Base-by-base conservation (phyloP, 2,888 invertebrate species). In the Hydriomena furcata region DNA sequence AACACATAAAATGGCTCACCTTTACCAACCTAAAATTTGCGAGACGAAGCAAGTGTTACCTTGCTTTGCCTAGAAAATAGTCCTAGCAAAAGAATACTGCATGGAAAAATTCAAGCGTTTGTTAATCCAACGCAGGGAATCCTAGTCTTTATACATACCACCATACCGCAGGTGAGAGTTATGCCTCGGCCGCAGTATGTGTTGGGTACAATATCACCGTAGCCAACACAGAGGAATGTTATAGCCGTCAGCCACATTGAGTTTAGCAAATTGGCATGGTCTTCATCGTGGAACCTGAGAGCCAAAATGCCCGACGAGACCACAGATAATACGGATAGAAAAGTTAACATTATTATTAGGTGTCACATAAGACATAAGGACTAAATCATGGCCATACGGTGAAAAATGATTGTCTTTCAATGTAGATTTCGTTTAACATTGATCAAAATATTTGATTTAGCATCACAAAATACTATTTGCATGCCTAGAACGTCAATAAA, bases 191-290 rank as follows among this genome's bases (percentile, higher is more conserved):
- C 99, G 93, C 99, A 99, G 93, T 99, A 99, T 66, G 99, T 99
- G 92, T 99, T 99, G 84, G 99, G 99, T 80, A 99, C 99, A 82
- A 99, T 98, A 92, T 98, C 99, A 73, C 99, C 99, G 91, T 99
- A 99, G 84, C 99, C 99, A 78, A 99, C 98, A 92, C 99, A 98
- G 83, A 99, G 95, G 93, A 99, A 99, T 76, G 99, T 99, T 89
- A 99, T 99, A 90, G 99, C 98, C 83, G 99, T 99, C 92, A 99
- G 95, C 99, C 99, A 99, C 97, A 99, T 98, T 84, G 99, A 97
- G 93, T 99, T 99, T 91, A 98, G 94, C 87, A 99, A 95, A 93
- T 99, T 99, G 84, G 97, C 98, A 92, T 99, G 98, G 91, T 98
- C 97, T 91, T 97, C 97, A 91, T 99, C 98, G 92, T 98, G 98